Base-by-base conservation (phyloP, 2,113 vertebrate species). In the Pseudopipra pipra region DNA sequence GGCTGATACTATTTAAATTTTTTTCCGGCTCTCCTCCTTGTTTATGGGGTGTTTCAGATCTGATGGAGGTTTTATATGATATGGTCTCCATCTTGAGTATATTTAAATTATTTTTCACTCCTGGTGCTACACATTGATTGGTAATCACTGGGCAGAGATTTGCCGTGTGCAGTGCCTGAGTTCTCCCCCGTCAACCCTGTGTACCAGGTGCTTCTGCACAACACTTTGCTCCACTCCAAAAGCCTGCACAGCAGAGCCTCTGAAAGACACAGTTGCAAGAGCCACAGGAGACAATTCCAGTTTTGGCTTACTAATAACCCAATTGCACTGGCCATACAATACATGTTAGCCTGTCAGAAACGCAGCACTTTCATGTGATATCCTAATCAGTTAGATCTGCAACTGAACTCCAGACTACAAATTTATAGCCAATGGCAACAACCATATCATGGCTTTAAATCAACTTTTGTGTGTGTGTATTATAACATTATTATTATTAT, bases 381-480 rank as follows among this genome's bases (percentile, higher is more conserved):
- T 21, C 58, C 56, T 80, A 74, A 81, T 90, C 79, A 47, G 47
- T 75, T 73, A 75, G 79, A 90, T 93, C 75, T 82, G 62, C 76
- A 93, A 13, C 37, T 81, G 46, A 86, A 65, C 67, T 81, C 79
- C 79, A 78, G 85, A 54, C 65, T 43, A 44, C 59, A 84, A 79
- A 74, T 67, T 43, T 61, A 43, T 67, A 77, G 93, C 93, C 90
- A 96, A 95, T 84, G 82, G 59, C 92, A 97, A 95, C 85, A 95
- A 81, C 30, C 35, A 12, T 77, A 88, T 71, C 61, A 78, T 44
- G 68, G 44, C 43, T 90, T 54, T 71, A 90, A 96, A 94, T 84
- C 74, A 88, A 21, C 28, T 55, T 80, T 51, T 20, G 41, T 3
- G 6, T 70, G 37, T 62, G 9, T n/a, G 54, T 35, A 79, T 86